These are phyloP conservation scores for Lithobates sylvaticus DNA, from an alignment of 2,797 vertebrate species.

Conservation along the genomic window DNA sequence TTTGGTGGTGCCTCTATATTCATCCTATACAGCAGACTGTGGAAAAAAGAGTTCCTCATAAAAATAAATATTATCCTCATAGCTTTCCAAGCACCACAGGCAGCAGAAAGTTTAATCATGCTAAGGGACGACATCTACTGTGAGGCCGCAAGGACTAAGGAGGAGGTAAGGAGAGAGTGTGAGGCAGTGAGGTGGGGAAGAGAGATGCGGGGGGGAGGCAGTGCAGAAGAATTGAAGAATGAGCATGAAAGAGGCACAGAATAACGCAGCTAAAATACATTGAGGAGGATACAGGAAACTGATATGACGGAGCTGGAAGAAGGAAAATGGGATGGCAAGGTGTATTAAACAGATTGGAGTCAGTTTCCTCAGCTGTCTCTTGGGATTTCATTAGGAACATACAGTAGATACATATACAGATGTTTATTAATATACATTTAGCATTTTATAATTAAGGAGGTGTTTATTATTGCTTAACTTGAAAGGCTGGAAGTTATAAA, in stretches of 20 bases:
- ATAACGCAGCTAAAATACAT: neutral
- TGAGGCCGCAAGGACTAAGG: constrained; percentile 10
- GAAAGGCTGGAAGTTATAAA: neutral
- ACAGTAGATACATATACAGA: constrained; percentile 2
- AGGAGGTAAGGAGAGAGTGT: constrained; percentile 6
- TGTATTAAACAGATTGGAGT: neutral
- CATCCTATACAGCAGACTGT: constrained; percentile 11
- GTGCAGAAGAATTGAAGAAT: no score
- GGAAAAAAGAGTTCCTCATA: neutral
- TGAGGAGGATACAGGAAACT: neutral
- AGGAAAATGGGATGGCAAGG: neutral
- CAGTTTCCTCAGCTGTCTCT: neutral
- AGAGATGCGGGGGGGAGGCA: neutral
- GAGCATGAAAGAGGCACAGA: neutral
- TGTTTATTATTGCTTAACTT: neutral
- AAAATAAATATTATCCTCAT: constrained; percentile 50
- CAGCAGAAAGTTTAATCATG: constrained; percentile 55
- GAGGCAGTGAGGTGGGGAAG: neutral
- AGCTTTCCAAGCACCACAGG: constrained; percentile 40
- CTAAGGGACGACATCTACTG: constrained; percentile 28
- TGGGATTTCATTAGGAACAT: neutral
- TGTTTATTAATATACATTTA: constrained; percentile 17
- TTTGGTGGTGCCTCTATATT: neutral
- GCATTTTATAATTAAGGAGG: neutral
- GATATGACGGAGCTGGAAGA: neutral